Percentiles rank a stretch among this genome's conserved stretches.
These are phyloP conservation scores for Macrophya annulata DNA, from an alignment of 2,888 invertebrate genomes.

Conservation along the genomic window DNA sequence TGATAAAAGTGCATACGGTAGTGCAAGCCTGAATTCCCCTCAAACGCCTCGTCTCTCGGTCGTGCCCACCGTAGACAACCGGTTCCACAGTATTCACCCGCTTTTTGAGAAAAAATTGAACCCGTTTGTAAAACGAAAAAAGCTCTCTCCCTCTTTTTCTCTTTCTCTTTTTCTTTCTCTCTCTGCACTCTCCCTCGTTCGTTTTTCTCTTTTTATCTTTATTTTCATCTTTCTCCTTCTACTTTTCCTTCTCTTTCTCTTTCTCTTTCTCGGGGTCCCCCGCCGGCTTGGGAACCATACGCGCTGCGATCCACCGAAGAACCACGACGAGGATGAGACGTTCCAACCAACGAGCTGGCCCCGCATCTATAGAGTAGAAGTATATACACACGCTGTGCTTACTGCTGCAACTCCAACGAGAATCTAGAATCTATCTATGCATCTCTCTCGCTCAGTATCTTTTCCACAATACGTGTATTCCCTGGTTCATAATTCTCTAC, in stretches of 20 bases:
- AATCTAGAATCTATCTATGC: not conserved
- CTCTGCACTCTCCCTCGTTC: constrained; percentile 18
- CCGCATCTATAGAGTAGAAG: not conserved
- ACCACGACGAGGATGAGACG: constrained; percentile 31
- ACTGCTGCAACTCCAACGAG: not conserved
- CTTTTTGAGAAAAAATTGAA: constrained; percentile 79
- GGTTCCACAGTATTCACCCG: constrained; percentile 77
- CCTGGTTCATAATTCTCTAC: not conserved
- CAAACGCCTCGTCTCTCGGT: constrained; percentile 60
- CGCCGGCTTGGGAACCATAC: constrained; percentile 44
- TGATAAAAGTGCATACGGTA: constrained; percentile 51
- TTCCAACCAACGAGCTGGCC: constrained; percentile 7
- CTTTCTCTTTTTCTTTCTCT: constrained; percentile 12
- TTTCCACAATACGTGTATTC: not conserved
- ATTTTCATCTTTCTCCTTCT: constrained; percentile 28
- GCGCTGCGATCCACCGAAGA: constrained; percentile 3
- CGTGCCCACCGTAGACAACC: constrained; percentile 71
- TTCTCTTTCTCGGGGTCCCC: constrained; percentile 22
- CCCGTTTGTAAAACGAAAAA: constrained; percentile 79
- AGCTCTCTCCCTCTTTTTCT: constrained; percentile 68
- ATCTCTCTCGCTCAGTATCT: not conserved
- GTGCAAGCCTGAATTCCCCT: constrained; percentile 61
- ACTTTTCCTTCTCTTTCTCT: constrained; percentile 18
- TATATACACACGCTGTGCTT: not conserved
- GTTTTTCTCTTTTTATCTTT: not conserved